Evolutionary conservation across 1,140 invertebrate genomes (phyloP).

Genomic region (Pseudomyrmex gracilis): DNA sequence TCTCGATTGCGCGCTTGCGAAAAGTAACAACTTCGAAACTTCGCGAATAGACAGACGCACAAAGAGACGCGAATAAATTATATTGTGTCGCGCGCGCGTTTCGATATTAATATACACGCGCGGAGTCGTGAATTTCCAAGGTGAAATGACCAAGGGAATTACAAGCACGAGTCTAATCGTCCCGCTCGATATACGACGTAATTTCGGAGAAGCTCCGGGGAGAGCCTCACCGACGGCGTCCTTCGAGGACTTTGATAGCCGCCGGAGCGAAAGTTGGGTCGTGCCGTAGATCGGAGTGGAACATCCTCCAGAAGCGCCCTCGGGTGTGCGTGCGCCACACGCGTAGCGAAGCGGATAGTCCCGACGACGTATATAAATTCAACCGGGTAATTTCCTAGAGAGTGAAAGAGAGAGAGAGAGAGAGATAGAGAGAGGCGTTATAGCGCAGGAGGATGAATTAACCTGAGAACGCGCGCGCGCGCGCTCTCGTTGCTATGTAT

Average conservation of each 20-base stretch:
- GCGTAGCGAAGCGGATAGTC: too few relatives aligned
- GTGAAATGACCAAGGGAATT: slow-evolving; percentile 1
- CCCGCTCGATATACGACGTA: not conserved
- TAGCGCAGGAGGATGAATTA: slow-evolving; percentile 50
- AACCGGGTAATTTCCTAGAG: slow-evolving; percentile 49
- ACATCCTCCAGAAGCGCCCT: not conserved
- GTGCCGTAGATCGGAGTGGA: not conserved
- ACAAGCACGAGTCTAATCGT: not conserved
- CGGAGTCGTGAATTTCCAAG: not conserved
- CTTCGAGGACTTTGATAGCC: slow-evolving; percentile 38
- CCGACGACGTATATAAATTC: slow-evolving; percentile 31
- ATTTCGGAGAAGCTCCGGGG: not conserved
- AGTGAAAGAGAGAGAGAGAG: too few relatives aligned
- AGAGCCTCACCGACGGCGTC: too few relatives aligned
- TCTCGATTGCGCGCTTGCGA: not conserved
- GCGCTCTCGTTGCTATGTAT: not conserved
- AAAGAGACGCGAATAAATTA: too few relatives aligned
- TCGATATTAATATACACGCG: not conserved
- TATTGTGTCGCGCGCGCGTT: not conserved
- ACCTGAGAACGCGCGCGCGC: slow-evolving; percentile 26
- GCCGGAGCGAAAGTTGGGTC: slow-evolving; percentile 32
- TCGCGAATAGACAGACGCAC: too few relatives aligned
- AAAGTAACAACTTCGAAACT: not conserved
- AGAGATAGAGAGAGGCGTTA: slow-evolving; percentile 2
- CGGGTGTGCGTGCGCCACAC: too few relatives aligned